These are phyloP conservation scores for Dasyornis broadbenti DNA, from an alignment of 2,113 vertebrate species.

Conservation along the genomic window DNA sequence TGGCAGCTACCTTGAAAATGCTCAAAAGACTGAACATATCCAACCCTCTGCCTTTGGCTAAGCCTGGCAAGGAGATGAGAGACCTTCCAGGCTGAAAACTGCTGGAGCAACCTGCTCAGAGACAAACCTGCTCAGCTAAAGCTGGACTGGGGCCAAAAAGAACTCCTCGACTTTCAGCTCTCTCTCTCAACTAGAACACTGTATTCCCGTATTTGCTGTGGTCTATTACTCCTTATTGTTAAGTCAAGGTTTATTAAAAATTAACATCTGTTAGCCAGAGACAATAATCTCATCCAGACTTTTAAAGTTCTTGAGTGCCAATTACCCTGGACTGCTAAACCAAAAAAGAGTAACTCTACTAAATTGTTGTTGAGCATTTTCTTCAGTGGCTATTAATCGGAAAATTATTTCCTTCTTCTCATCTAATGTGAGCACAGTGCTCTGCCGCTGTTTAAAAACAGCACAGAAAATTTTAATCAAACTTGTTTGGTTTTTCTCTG, in stretches of 20 bases:
- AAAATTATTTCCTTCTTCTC: neutral
- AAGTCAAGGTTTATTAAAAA: conserved; percentile 12
- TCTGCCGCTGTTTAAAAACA: neutral
- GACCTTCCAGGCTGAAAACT: neutral
- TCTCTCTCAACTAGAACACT: neutral
- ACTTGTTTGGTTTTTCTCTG: neutral
- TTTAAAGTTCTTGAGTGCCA: neutral
- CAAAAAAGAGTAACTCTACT: neutral
- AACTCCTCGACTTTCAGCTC: neutral
- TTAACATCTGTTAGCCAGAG: neutral
- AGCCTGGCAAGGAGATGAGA: neutral
- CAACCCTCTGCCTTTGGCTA: neutral
- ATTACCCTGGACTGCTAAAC: neutral
- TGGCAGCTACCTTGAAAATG: neutral
- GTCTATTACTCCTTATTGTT: neutral
- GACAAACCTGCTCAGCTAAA: neutral
- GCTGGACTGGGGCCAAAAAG: neutral
- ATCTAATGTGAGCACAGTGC: neutral
- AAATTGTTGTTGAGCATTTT: neutral
- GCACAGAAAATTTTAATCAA: conserved; percentile 28
- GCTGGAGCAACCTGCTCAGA: neutral
- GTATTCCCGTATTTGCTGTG: neutral
- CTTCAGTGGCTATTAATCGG: neutral
- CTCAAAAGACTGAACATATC: neutral
- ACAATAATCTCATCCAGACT: neutral